Base-by-base conservation (phyloP, 2,797 vertebrate genomes). In the Perodicticus potto region DNA sequence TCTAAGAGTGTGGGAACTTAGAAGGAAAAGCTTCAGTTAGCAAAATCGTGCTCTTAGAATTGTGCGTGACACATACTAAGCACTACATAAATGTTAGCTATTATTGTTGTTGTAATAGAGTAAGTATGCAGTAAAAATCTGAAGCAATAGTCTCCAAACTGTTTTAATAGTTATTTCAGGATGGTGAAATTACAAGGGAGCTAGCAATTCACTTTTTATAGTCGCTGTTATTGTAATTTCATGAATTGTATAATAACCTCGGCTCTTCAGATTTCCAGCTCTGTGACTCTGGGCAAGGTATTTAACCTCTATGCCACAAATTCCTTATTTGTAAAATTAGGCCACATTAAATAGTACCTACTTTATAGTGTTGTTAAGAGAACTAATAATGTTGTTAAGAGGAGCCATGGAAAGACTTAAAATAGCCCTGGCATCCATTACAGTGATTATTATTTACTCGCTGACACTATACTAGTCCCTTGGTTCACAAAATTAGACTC, bases 161-260 rank as follows among this genome's bases (percentile, higher is more conserved):
- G 9, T 87, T 77, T 72, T 87, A 78, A 57, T 43, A 87, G 61
- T n/a, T 85, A 49, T 87, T 93, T 93, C 84, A 70, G 45, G 89
- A 86, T 27, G 45, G 49, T 29, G 22, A 95, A 84, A 84, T 93
- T 45, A 77, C 7, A 76, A 53, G 14, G 53, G 34, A 95, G 25
- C 70, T 92, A 73, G 69, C 5, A 2, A 29, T 83, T 93, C 45
- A 84, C 59, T 84, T 97, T 80, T 72, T 74, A 59, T 12, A 93
- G 83, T 43, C 57, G 61, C n/a, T 72, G 2, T 83, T 80, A 78
- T 23, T 76, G 0, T 96, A 85, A 82, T 34, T 63, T 86, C 63
- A 23, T 92, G 74, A 67, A 91, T 86, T 57, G 20, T 87, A 25
- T 72, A 61, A 80, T 37, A 19, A 91, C 37, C 17, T 59, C 84